Percentiles rank a stretch among this genome's conserved stretches.
Evolutionary conservation across 2,113 vertebrate species (phyloP).

Genomic region (Campylomormyrus tamandua): DNA sequence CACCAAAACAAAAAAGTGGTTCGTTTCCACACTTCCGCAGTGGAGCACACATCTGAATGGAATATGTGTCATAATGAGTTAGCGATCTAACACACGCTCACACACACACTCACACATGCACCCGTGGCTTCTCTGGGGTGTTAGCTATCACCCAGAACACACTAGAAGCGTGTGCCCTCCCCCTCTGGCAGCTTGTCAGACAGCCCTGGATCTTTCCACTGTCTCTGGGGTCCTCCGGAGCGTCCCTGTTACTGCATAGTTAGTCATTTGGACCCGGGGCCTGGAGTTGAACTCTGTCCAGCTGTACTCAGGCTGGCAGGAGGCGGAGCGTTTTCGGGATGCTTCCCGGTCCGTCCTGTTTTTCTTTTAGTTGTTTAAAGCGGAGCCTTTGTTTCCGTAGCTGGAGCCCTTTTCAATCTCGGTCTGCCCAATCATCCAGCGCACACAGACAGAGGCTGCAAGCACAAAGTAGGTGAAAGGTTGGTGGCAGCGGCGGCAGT

Average conservation of each 20-base stretch:
- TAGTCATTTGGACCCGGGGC: background rate
- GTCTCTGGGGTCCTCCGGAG: background rate
- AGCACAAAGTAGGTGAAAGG: conserved; percentile 1
- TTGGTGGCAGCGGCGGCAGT: background rate
- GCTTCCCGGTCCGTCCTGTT: conserved; percentile 41
- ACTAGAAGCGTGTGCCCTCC: background rate
- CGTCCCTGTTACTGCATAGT: background rate
- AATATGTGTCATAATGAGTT: background rate
- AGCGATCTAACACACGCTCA: background rate
- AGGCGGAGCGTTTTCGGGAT: conserved; percentile 26
- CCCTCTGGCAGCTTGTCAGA: background rate
- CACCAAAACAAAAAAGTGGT: background rate
- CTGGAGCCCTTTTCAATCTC: conserved; percentile 83
- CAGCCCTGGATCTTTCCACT: background rate
- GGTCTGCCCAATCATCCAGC: conserved; percentile 94
- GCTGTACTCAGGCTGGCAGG: background rate
- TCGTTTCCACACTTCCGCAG: background rate
- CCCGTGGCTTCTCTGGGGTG: background rate
- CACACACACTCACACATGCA: background rate
- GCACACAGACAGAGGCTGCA: conserved; percentile 77
- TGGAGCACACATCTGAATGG: background rate
- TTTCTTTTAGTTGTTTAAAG: conserved; percentile 59
- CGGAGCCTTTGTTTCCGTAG: conserved; percentile 74
- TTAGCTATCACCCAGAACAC: background rate
- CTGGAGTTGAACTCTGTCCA: background rate